Base-by-base conservation (phyloP, 2,888 invertebrate species). In the Ernsta delagoae region DNA sequence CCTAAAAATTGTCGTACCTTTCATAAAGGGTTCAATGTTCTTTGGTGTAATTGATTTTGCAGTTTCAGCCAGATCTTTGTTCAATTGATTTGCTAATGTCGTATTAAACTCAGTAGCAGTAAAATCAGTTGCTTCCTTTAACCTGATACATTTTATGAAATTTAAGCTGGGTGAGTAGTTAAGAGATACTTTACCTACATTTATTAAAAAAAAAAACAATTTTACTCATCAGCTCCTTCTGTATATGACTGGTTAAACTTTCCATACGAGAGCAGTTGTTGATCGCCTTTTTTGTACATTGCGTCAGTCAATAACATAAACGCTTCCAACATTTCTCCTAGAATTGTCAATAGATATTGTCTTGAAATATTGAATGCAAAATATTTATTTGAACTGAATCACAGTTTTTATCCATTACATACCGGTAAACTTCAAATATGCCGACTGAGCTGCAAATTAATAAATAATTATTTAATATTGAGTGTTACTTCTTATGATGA, bases 311-410 rank as follows among this genome's bases (percentile, higher is more conserved):
- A 74, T 61, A 87, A 77, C 4, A 77, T 77, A 70, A 92, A 91
- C 0, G 86, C 88, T 72, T 87, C 83, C 50, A 81, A 71, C 88
- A 87, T 89, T 57, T 85, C 83, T 36, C 88, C 92, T 90, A 60
- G 6, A 61, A 70, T 57, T 43, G 16, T 16, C 16, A 16, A 16
- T 16, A 16, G 16, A 16, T 16, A 16, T 16, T 16, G 16, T 16
- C 1, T 16, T 16, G 16, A 16, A 16, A 16, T 16, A 16, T 16
- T 16, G 16, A 16, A 16, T 16, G 16, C 16, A 16, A 16, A 16
- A 16, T 16, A 1, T 16, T 16, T 16, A 16, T 1, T 16, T 16
- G 16, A 16, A 16, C 16, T 16, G 16, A 16, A 16, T 16, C 16
- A 16, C 16, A 16, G 16, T 16, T 16, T 16, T 16, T 16, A 16